Evolutionary conservation across 2,888 invertebrate genomes (phyloP).

Genomic region (Strigamia transsilvanica): DNA sequence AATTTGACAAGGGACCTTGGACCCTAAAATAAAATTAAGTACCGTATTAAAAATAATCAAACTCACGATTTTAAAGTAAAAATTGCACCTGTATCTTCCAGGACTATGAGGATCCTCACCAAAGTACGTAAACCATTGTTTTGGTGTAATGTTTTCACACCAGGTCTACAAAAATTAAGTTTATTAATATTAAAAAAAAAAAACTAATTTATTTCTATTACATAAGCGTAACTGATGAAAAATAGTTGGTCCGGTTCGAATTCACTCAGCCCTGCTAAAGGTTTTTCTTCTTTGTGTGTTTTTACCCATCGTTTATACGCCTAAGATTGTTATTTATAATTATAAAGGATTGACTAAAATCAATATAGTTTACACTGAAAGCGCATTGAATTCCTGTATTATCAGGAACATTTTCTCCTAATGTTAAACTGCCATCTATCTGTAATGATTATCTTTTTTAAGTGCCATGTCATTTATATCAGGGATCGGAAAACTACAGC

Average conservation of each 20-base stretch:
- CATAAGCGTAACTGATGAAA: conserved; percentile 8
- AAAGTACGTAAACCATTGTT: background rate
- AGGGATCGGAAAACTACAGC: too few species aligned
- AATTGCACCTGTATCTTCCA: background rate
- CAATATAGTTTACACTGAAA: background rate
- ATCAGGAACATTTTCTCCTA: background rate
- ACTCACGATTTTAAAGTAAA: too few species aligned
- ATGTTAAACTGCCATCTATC: background rate
- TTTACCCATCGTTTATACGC: background rate
- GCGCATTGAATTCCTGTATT: background rate
- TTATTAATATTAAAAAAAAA: background rate
- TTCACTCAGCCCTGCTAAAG: background rate
- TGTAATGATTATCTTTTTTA: background rate
- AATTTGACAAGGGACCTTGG: background rate
- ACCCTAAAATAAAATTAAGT: background rate
- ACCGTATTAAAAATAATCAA: too few species aligned
- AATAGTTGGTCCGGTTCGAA: background rate
- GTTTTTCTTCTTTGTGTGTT: background rate
- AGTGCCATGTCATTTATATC: background rate
- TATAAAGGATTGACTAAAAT: background rate
- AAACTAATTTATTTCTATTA: background rate
- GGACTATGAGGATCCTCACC: background rate
- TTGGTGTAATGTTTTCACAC: background rate
- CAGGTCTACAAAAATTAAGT: background rate
- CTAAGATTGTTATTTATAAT: background rate